These are phyloP conservation scores for Planococcus citri DNA, from an alignment of 1,140 invertebrate species.

Conservation along the genomic window DNA sequence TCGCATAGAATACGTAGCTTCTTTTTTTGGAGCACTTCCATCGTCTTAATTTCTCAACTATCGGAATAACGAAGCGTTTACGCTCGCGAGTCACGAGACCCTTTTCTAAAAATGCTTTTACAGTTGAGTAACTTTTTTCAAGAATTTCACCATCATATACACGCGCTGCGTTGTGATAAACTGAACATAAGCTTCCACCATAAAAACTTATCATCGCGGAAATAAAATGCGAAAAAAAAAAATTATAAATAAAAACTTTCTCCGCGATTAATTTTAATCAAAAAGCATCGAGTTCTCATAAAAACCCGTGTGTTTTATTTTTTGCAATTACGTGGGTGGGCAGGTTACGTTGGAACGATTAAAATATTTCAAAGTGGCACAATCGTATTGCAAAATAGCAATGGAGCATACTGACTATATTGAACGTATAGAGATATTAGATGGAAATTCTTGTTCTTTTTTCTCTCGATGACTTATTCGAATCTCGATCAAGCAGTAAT, in stretches of 20 bases:
- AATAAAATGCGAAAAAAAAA: too few species aligned
- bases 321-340: not conserved
- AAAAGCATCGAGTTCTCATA: not conserved
- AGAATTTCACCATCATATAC: too few species aligned
- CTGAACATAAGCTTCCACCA: not conserved
- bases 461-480: not conserved
- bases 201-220: not conserved
- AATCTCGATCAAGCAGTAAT: not conserved
- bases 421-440: too few species aligned
- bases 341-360: not conserved
- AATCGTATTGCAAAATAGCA: not conserved
- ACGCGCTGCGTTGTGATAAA: too few species aligned
- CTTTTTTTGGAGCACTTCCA: too few species aligned
- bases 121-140: too few species aligned
- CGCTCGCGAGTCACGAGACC: too few species aligned
- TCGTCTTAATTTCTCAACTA: too few species aligned
- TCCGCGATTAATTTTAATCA: not conserved
- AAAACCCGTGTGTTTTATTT: not conserved
- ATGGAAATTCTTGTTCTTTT: not conserved
- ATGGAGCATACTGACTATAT: too few species aligned
- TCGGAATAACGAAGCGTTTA: too few species aligned
- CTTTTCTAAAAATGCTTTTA: too few species aligned
- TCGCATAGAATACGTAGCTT: too few species aligned
- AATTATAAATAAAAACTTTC: constrained; percentile 2
- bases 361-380: not conserved